Percentiles rank a stretch among this genome's conserved stretches.
Conservation (phyloP, 1,140 invertebrate genomes). For the Ceratina australensis region DNA sequence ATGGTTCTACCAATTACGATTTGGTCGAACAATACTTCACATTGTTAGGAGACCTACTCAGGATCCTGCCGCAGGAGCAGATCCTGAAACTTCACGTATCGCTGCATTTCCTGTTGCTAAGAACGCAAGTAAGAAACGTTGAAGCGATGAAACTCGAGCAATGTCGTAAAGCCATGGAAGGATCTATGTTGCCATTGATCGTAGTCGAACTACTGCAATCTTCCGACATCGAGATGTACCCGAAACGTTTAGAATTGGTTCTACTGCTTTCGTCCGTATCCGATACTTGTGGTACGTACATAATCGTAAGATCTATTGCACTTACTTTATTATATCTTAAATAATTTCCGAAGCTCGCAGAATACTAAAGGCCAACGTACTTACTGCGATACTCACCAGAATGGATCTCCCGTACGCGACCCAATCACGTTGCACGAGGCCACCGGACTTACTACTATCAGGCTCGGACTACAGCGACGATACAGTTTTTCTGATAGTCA, state of each 20-base stretch:
- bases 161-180: conserved; percentile 55
- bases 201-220: conserved; percentile 53
- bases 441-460: conserved; percentile 34
- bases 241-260: conserved; percentile 56
- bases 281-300: conserved; percentile 61
- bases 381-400: conserved; percentile 61
- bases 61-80: conserved; percentile 52
- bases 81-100: conserved; percentile 45
- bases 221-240: conserved; percentile 44
- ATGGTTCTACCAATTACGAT: conserved; percentile 38
- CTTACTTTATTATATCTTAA: neutral
- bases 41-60: conserved; percentile 61
- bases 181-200: conserved; percentile 60
- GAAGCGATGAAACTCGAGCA: conserved; percentile 56
- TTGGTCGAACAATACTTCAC: conserved; percentile 67
- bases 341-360: conserved; percentile 58
- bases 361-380: conserved; percentile 63
- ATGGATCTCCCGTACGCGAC: conserved; percentile 57
- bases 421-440: conserved; percentile 22
- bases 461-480: conserved; percentile 52
- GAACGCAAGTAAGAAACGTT: conserved; percentile 6
- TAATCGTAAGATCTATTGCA: neutral
- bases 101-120: conserved; percentile 56
- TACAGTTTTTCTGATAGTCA: conserved; percentile 49
- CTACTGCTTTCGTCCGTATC: conserved; percentile 59